Conservation (phyloP, 2,797 vertebrate genomes). For the Silurus lanzhouensis region DNA sequence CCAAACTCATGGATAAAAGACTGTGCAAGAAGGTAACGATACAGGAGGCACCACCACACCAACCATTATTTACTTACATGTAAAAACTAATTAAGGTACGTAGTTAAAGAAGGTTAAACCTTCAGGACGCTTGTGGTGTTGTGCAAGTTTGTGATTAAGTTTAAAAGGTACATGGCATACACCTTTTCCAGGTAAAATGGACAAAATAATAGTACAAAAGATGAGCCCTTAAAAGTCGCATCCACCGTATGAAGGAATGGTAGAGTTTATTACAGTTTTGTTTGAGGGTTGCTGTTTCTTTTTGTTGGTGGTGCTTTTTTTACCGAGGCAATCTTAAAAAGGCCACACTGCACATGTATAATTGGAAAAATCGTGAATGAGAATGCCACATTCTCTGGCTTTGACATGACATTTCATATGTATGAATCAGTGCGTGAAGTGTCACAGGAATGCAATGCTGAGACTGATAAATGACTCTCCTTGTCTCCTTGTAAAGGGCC, state of each 20-base stretch:
- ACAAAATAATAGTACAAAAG: background rate
- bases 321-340: background rate
- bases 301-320: background rate
- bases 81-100: background rate
- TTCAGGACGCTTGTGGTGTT: background rate
- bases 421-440: background rate
- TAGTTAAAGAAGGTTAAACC: background rate
- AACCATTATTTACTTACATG: background rate
- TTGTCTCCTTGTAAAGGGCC: slow-evolving; percentile 32
- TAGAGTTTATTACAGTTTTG: background rate
- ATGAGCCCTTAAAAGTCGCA: background rate
- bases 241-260: background rate
- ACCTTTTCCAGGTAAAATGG: background rate
- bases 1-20: background rate
- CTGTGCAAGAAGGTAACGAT: background rate
- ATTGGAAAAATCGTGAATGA: background rate
- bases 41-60: background rate
- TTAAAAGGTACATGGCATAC: background rate
- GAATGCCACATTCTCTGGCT: background rate
- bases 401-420: slow-evolving; percentile 18
- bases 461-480: background rate
- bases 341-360: background rate
- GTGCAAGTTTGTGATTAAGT: background rate
- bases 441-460: background rate
- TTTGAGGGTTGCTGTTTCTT: background rate